Conservation (phyloP, 2,113 vertebrate genomes). For the Pelobates fuscus region DNA sequence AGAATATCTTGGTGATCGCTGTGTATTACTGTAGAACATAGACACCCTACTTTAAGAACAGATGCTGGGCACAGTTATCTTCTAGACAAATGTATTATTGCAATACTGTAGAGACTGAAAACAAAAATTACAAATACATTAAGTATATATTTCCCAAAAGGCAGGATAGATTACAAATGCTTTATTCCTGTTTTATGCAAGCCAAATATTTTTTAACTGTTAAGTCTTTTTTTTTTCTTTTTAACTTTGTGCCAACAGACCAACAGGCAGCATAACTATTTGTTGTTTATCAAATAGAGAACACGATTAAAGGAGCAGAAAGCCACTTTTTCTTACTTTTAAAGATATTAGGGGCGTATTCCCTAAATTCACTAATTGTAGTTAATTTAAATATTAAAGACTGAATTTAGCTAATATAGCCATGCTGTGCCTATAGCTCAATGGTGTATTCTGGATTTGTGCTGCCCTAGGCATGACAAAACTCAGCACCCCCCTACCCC, state of each 20-base stretch:
- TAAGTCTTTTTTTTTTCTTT: conserved; percentile 9
- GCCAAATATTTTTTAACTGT: conserved; percentile 26
- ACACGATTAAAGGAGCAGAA: too few relatives aligned
- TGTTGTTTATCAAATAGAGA: background rate
- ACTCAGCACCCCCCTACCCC: too few relatives aligned
- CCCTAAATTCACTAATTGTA: too few relatives aligned
- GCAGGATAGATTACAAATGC: background rate
- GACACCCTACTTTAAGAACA: conserved; percentile 3
- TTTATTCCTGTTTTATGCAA: background rate
- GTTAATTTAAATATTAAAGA: too few relatives aligned
- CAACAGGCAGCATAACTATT: background rate
- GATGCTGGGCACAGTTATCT: conserved; percentile 24
- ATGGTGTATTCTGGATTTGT: too few relatives aligned
- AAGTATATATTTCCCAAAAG: conserved; percentile 35
- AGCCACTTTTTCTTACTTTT: too few relatives aligned
- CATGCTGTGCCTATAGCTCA: too few relatives aligned
- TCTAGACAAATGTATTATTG: conserved; percentile 18
- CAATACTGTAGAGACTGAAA: conserved; percentile 11
- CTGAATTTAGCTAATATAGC: too few relatives aligned
- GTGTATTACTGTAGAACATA: background rate
- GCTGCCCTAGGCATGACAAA: too few relatives aligned
- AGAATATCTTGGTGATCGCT: background rate
- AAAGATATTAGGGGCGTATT: too few relatives aligned
- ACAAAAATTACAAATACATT: conserved; percentile 32
- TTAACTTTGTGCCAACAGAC: background rate